These are phyloP conservation scores for Apis cerana DNA, from an alignment of 1,140 invertebrate genomes.

Conservation along the genomic window DNA sequence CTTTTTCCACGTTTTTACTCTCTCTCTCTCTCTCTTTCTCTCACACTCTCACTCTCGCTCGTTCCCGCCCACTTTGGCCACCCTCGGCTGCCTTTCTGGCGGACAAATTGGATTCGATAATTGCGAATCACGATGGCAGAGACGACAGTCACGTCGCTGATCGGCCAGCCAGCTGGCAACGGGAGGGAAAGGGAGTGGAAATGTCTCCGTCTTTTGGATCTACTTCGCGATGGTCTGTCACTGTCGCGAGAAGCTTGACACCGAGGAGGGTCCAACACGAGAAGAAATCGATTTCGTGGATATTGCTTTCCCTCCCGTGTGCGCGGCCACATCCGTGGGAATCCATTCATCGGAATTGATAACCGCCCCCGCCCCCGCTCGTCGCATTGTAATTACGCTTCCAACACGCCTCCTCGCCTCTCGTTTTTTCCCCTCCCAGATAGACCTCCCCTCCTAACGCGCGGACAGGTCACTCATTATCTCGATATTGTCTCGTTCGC, in stretches of 20 bases:
- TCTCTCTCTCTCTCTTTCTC: neutral
- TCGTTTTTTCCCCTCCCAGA: neutral
- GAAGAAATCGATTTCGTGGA: constrained; percentile 48
- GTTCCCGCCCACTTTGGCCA: neutral
- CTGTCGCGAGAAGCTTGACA: constrained; percentile 36
- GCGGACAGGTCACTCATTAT: neutral
- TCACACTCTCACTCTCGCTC: no score
- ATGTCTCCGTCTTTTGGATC: constrained; percentile 45
- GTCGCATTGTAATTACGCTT: constrained; percentile 31
- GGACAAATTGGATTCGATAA: constrained; percentile 62
- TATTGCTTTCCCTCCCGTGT: constrained; percentile 30
- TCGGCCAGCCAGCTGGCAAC: constrained; percentile 31
- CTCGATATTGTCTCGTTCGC: neutral
- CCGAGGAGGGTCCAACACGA: neutral
- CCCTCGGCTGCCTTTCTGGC: constrained; percentile 22
- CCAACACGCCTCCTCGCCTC: neutral
- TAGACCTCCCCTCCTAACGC: neutral
- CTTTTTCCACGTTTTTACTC: constrained; percentile 16
- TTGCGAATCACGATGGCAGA: constrained; percentile 52
- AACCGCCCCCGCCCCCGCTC: constrained; percentile 2
- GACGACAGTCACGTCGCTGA: constrained; percentile 49
- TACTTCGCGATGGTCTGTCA: constrained; percentile 42
- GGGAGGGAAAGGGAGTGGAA: neutral
- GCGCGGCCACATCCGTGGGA: constrained; percentile 15
- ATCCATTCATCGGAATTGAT: constrained; percentile 29